These are phyloP conservation scores for Mythimna albipuncta DNA, from an alignment of 2,888 invertebrate species.

Conservation along the genomic window DNA sequence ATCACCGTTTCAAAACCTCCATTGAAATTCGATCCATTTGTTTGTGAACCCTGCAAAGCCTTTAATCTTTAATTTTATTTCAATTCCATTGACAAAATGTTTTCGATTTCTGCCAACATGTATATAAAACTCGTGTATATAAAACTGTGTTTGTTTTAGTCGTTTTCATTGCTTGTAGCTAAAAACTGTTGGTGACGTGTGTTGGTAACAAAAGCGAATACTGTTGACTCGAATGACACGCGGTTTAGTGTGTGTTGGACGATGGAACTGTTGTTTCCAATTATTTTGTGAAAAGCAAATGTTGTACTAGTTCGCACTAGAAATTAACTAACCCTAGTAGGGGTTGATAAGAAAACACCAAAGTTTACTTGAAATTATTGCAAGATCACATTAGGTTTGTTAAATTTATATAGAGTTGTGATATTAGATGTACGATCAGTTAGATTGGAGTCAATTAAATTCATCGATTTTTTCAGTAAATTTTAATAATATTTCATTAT, in stretches of 20 bases:
- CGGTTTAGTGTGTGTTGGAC: conserved; percentile 10
- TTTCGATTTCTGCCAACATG: conserved; percentile 31
- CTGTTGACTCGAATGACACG: conserved; percentile 15
- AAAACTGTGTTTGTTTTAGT: conserved; percentile 48
- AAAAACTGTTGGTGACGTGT: conserved; percentile 36
- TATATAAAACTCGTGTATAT: conserved; percentile 40
- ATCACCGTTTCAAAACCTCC: conserved; percentile 23
- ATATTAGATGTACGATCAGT: too few species aligned
- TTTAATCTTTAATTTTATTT: conserved; percentile 51
- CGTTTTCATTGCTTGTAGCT: conserved; percentile 36
- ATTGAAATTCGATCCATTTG: conserved; percentile 21
- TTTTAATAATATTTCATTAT: too few species aligned
- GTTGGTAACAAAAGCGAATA: conserved; percentile 28
- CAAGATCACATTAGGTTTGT: background rate
- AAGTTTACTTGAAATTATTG: background rate
- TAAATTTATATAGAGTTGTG: too few species aligned
- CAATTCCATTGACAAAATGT: conserved; percentile 33
- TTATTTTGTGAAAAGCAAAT: conserved; percentile 11
- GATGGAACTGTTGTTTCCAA: background rate
- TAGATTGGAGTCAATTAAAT: too few species aligned
- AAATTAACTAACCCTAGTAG: too few species aligned
- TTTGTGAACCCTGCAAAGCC: conserved; percentile 30
- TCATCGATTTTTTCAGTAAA: too few species aligned
- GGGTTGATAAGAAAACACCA: background rate
- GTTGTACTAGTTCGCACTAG: background rate